A percentile compares a stretch with the other conserved stretches of the same genome.
Evolutionary conservation across 2,113 vertebrate species (phyloP).

Genomic region (Promerops cafer): DNA sequence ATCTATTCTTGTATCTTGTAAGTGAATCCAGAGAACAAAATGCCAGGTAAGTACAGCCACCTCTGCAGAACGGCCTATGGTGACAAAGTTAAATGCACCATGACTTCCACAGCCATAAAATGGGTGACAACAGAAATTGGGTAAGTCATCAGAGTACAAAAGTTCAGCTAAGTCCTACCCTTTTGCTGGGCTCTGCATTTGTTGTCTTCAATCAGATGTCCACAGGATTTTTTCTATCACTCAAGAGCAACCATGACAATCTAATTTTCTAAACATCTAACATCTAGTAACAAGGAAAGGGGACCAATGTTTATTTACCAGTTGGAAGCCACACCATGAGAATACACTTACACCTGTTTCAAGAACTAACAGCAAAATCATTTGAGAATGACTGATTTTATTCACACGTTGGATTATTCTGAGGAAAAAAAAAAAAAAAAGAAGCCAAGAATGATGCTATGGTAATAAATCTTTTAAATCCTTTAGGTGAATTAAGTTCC

Average conservation of each 20-base stretch:
- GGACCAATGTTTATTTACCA: background rate
- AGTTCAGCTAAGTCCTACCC: background rate
- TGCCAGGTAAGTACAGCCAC: background rate
- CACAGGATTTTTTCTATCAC: background rate
- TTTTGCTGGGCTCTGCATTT: background rate
- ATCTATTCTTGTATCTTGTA: background rate
- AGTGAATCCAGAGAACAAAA: background rate
- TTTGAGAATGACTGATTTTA: background rate
- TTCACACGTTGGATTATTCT: background rate
- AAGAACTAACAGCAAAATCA: background rate
- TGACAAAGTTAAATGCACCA: background rate
- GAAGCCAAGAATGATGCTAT: background rate
- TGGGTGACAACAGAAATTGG: background rate
- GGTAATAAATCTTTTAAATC: background rate
- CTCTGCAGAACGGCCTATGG: background rate
- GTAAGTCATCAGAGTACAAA: background rate
- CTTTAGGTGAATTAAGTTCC: background rate
- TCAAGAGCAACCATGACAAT: background rate
- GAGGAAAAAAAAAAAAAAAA: background rate
- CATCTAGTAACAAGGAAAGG: background rate
- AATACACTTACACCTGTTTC: background rate
- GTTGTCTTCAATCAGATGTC: background rate
- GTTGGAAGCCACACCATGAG: background rate
- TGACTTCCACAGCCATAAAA: background rate
- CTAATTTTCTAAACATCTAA: background rate